A percentile compares a stretch with the other conserved stretches of the same genome.
These are phyloP conservation scores for Syrmaticus mikado DNA, from an alignment of 2,113 vertebrate genomes.

Conservation along the genomic window DNA sequence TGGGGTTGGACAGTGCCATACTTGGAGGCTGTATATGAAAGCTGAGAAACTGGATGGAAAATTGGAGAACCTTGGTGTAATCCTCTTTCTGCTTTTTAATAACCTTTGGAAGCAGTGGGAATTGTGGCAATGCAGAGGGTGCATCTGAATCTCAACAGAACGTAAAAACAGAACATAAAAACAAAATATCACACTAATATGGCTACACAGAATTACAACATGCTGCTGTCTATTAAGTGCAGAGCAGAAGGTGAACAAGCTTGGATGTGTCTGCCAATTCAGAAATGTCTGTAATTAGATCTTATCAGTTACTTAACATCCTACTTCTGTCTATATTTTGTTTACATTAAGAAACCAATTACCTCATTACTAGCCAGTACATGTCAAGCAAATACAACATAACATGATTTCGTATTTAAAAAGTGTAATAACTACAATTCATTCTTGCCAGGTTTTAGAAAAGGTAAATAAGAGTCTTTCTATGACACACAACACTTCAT, in stretches of 20 bases:
- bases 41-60: not conserved
- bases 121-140: not conserved
- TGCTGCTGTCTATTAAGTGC: not conserved
- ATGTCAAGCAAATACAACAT: constrained; percentile 8
- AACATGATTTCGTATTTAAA: not conserved
- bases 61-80: not conserved
- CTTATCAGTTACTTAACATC: constrained; percentile 22
- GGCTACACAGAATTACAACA: not conserved
- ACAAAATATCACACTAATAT: not conserved
- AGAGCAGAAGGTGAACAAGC: constrained; percentile 48
- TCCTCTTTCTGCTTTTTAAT: not conserved
- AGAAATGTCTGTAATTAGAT: constrained; percentile 16
- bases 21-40: no score
- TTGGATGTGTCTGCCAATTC: constrained; percentile 15
- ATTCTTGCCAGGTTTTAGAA: not conserved
- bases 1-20: fast-evolving
- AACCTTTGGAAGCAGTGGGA: not conserved
- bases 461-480: not conserved
- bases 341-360: constrained; percentile 54
- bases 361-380: not conserved
- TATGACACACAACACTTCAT: not conserved
- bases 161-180: no score
- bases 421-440: not conserved
- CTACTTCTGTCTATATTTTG: constrained; percentile 14
- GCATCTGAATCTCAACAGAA: not conserved